Conservation (phyloP, 1,140 invertebrate species). For the Dendroctonus valens region DNA sequence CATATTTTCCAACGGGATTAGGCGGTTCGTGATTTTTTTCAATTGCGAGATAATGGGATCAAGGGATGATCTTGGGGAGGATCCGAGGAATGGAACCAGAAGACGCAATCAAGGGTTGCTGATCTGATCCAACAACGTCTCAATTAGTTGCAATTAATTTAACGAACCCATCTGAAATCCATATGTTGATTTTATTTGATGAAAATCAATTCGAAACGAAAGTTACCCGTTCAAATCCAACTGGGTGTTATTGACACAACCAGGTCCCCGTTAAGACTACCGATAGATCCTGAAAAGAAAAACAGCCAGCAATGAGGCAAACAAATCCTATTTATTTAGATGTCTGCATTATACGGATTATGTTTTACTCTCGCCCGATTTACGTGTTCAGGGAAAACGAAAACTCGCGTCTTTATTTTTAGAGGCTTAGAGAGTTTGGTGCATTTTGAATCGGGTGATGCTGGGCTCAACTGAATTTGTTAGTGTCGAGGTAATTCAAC, state of each 20-base stretch:
- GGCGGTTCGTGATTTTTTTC: constrained; percentile 1
- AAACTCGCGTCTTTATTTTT: constrained; percentile 16
- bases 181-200: no score
- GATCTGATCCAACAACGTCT: no score
- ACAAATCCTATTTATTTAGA: constrained; percentile 28
- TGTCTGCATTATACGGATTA: constrained; percentile 29
- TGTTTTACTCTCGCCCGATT: constrained; percentile 8
- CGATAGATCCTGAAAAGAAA: constrained; percentile 3
- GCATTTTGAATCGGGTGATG: constrained; percentile 15
- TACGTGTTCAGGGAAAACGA: constrained; percentile 21
- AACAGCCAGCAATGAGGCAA: constrained; percentile 23
- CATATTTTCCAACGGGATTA: constrained; percentile 8
- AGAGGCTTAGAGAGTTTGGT: constrained; percentile 1
- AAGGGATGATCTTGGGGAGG: no score
- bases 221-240: no score
- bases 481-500: constrained; percentile 31
- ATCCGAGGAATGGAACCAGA: no score
- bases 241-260: no score
- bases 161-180: no score
- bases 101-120: no score
- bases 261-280: neutral
- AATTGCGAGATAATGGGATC: neutral
- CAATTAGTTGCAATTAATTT: no score
- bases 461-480: constrained; percentile 10
- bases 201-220: no score